Evolutionary conservation across 23 tunicate species (phyloP).

Genomic region (Ascidia mentula): DNA sequence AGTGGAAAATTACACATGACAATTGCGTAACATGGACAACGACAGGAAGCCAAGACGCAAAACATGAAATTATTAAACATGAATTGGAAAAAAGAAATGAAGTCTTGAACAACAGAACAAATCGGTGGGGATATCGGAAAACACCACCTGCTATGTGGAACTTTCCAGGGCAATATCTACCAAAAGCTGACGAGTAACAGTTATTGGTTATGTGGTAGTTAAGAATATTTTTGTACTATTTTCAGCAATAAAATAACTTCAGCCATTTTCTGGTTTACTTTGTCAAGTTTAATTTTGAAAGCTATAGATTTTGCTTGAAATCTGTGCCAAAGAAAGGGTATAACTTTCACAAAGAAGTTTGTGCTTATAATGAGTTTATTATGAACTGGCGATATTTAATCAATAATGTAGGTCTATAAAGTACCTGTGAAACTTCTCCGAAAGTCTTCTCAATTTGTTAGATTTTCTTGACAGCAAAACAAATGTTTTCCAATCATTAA

Average conservation of each 20-base stretch:
- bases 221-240: not conserved
- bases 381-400: too few relatives aligned
- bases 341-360: too few relatives aligned
- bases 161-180: not conserved
- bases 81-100: not conserved
- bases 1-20: not conserved
- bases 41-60: not conserved
- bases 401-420: too few relatives aligned
- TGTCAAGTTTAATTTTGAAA: too few relatives aligned
- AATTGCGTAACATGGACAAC: not conserved
- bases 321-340: too few relatives aligned
- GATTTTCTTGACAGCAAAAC: constrained; percentile 26
- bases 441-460: constrained; percentile 34
- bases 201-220: not conserved
- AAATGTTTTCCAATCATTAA: constrained; percentile 50
- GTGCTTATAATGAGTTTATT: too few relatives aligned
- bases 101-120: not conserved
- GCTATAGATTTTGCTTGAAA: too few relatives aligned
- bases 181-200: not conserved
- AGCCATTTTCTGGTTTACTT: too few relatives aligned
- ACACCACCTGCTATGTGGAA: constrained; percentile 7
- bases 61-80: not conserved
- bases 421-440: constrained; percentile 52
- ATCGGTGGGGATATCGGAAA: constrained; percentile 5
- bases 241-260: too few relatives aligned